These are phyloP conservation scores for Saturnia japonica DNA, from an alignment of 2,888 invertebrate species.

Conservation along the genomic window DNA sequence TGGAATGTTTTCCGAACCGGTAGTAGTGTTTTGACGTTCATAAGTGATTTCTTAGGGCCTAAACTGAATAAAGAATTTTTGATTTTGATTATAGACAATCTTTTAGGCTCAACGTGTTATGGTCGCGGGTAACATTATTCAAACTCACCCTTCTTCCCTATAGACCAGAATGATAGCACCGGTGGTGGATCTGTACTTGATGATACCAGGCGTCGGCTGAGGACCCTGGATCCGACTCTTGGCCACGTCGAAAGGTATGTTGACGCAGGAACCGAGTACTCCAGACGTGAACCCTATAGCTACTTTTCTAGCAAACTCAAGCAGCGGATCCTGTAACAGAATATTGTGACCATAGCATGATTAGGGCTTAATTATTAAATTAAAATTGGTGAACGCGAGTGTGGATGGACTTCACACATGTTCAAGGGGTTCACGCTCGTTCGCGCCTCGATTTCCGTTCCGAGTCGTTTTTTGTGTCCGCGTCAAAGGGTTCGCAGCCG, in stretches of 20 bases:
- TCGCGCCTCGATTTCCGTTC: too few species aligned
- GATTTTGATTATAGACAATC: too few species aligned
- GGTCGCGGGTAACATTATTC: background rate
- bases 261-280: slow-evolving; percentile 91
- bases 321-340: slow-evolving; percentile 82
- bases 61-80: too few species aligned
- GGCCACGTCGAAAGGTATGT: slow-evolving; percentile 98
- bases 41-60: too few species aligned
- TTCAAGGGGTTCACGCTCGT: too few species aligned
- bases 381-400: too few species aligned
- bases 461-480: too few species aligned
- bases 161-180: slow-evolving; percentile 88
- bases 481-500: too few species aligned
- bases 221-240: slow-evolving; percentile 98
- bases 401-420: too few species aligned
- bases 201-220: slow-evolving; percentile 86
- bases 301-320: slow-evolving; percentile 89
- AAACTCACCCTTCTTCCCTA: slow-evolving; percentile 91
- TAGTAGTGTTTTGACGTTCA: too few species aligned
- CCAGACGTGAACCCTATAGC: slow-evolving; percentile 94
- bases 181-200: slow-evolving; percentile 91
- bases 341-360: slow-evolving; percentile 2
- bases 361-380: background rate
- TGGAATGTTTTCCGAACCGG: too few species aligned
- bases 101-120: background rate